A percentile compares a stretch with the other conserved stretches of the same genome.
These are phyloP conservation scores for Musca domestica DNA, from an alignment of 1,140 invertebrate genomes.

Conservation along the genomic window DNA sequence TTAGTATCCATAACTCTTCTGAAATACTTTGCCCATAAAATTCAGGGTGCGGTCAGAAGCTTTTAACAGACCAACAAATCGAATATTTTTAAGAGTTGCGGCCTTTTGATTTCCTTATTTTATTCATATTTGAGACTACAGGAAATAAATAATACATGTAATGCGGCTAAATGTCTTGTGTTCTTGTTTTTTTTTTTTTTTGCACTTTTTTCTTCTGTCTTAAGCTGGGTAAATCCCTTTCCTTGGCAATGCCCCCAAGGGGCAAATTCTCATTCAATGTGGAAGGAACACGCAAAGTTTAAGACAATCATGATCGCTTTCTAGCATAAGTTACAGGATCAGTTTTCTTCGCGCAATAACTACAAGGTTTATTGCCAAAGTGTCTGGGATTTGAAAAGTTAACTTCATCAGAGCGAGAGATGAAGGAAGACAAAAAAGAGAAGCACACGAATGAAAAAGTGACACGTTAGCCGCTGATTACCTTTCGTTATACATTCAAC, in stretches of 20 bases:
- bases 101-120: constrained; percentile 6
- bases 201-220: not conserved
- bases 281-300: not conserved
- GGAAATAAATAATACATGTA: constrained; percentile 20
- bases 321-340: not conserved
- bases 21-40: too few relatives aligned
- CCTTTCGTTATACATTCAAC: too few relatives aligned
- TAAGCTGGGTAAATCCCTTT: constrained; percentile 4
- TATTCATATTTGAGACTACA: not conserved
- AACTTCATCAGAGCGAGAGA: not conserved
- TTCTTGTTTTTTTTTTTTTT: too few relatives aligned
- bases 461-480: constrained; percentile 13
- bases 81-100: not conserved
- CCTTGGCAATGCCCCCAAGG: constrained; percentile 4
- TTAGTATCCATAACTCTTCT: too few relatives aligned
- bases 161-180: not conserved
- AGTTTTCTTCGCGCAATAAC: not conserved
- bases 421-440: not conserved
- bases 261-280: constrained; percentile 6
- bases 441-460: not conserved
- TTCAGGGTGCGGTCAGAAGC: too few relatives aligned
- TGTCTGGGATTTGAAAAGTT: too few relatives aligned
- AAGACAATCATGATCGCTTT: not conserved
- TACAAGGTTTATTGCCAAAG: not conserved
- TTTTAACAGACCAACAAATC: too few relatives aligned